phyloP scores from a whole-genome alignment of 2,888 invertebrate genomes.

The Euclidia mi region DNA sequence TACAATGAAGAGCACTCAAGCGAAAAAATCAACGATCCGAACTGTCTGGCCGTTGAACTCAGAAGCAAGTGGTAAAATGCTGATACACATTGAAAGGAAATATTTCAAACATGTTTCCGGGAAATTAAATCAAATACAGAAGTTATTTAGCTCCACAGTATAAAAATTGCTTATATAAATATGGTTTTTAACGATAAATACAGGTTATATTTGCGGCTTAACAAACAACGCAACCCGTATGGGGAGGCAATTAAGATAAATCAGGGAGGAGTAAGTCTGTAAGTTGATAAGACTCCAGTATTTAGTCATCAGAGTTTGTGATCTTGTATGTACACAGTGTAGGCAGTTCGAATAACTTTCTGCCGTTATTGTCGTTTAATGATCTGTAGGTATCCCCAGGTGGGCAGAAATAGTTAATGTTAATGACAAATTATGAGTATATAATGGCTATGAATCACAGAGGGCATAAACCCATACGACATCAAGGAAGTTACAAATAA shows the following conservation, averaged over 20 bases:
- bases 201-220: background rate
- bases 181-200: background rate
- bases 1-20: conserved; percentile 63
- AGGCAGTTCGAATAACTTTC: conserved; percentile 2
- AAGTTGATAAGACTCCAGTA: background rate
- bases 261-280: background rate
- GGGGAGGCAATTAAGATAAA: conserved; percentile 2
- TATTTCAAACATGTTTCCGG: conserved; percentile 3
- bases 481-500: conserved; percentile 31
- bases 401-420: conserved; percentile 14
- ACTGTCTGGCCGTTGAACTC: conserved; percentile 81
- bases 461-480: conserved; percentile 1
- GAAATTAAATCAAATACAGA: background rate
- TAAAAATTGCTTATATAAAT: background rate
- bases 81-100: conserved; percentile 37
- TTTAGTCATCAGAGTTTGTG: background rate
- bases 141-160: no score
- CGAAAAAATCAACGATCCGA: conserved; percentile 72
- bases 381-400: background rate
- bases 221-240: background rate
- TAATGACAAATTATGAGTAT: conserved; percentile 6
- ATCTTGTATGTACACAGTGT: background rate
- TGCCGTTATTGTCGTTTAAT: conserved; percentile 2
- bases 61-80: conserved; percentile 54
- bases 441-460: background rate